Evolutionary conservation across 2,888 invertebrate genomes (phyloP).

Genomic region (Hypsopygia costalis): DNA sequence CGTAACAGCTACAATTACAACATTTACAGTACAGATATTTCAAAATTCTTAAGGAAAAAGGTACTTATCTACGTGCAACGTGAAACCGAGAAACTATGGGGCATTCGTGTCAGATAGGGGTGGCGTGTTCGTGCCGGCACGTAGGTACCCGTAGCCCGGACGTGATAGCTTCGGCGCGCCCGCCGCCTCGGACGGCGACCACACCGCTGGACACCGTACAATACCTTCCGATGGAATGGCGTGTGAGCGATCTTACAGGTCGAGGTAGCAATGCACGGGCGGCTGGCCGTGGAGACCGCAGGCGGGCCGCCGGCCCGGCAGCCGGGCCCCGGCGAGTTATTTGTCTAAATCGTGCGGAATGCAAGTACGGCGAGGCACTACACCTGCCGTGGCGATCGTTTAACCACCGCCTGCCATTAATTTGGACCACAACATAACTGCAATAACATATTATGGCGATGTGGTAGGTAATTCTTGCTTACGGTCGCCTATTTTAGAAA

Average conservation of each 20-base stretch:
- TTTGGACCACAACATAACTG: not conserved
- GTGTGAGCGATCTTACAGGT: too few relatives aligned
- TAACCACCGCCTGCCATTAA: not conserved
- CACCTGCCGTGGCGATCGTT: not conserved
- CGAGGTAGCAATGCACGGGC: not conserved
- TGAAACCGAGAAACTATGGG: not conserved
- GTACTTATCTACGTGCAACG: not conserved
- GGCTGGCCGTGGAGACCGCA: not conserved
- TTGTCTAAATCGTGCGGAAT: slow-evolving; percentile 39
- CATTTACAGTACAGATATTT: too few relatives aligned
- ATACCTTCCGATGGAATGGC: not conserved
- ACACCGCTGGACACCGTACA: not conserved
- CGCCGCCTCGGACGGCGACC: not conserved
- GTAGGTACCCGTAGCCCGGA: slow-evolving; percentile 1
- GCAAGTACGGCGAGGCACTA: slow-evolving; percentile 19
- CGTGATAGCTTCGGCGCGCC: slow-evolving; percentile 2
- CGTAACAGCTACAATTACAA: too few relatives aligned
- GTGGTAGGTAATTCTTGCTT: too few relatives aligned
- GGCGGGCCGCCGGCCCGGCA: not conserved
- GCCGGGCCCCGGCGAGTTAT: slow-evolving; percentile 27
- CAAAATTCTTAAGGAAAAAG: not conserved
- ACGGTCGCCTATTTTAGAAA: too few relatives aligned
- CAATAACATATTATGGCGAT: too few relatives aligned
- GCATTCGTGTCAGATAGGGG: slow-evolving; percentile 2
- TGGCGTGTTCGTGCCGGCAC: slow-evolving; percentile 3